Evolutionary conservation across 1,140 invertebrate species (phyloP).

Genomic region (Solen grandis): DNA sequence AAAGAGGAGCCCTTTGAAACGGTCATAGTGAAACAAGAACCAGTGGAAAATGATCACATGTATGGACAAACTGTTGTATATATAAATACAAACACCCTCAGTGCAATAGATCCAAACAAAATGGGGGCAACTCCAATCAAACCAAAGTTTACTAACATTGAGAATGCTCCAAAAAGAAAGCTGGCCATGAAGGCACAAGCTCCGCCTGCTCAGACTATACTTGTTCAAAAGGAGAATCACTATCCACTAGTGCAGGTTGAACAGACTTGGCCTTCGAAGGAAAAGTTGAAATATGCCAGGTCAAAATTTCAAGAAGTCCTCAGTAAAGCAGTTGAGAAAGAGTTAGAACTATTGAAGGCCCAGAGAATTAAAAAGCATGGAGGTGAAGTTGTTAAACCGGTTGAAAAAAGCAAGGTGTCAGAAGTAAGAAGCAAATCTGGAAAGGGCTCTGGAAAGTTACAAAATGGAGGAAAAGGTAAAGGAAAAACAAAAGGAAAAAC

Average conservation of each 20-base stretch:
- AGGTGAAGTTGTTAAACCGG: background rate
- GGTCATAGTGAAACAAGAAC: constrained; percentile 24
- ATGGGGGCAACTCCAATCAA: constrained; percentile 50
- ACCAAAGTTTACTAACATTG: constrained; percentile 35
- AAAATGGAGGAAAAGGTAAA: background rate
- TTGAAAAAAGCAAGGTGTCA: background rate
- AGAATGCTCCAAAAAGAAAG: constrained; percentile 44
- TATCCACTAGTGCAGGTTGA: background rate
- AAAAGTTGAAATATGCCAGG: constrained; percentile 47
- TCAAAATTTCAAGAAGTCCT: constrained; percentile 32
- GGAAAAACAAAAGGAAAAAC: constrained; percentile 30
- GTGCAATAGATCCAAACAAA: constrained; percentile 52
- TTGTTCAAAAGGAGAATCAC: constrained; percentile 34
- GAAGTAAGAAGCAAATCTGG: constrained; percentile 1
- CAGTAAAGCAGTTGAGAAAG: constrained; percentile 42
- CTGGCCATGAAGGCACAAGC: constrained; percentile 33
- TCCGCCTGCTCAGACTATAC: constrained; percentile 7
- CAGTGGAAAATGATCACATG: constrained; percentile 17
- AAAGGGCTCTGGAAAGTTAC: background rate
- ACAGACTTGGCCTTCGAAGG: constrained; percentile 47
- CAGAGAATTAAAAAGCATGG: constrained; percentile 23
- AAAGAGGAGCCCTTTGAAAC: background rate
- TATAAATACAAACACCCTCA: constrained; percentile 15
- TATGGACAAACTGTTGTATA: constrained; percentile 34
- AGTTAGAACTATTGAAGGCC: constrained; percentile 24